Conservation (phyloP, 1,140 invertebrate genomes). For the Eriosoma lanigerum region DNA sequence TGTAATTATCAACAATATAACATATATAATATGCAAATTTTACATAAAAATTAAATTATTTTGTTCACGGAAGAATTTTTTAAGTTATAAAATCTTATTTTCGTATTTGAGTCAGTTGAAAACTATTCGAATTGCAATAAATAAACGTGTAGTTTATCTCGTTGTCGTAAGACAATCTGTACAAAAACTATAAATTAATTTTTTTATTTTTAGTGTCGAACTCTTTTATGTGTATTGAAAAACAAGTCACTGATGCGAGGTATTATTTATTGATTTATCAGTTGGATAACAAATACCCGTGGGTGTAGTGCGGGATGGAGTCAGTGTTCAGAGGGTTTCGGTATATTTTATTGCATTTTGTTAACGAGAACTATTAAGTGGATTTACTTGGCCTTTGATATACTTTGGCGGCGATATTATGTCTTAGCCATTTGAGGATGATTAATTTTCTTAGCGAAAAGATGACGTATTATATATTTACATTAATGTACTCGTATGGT, state of each 20-base stretch:
- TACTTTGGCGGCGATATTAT: background rate
- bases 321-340: background rate
- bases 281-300: background rate
- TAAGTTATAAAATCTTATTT: no score
- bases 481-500: no score
- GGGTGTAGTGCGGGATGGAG: background rate
- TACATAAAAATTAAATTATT: no score
- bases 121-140: background rate
- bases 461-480: no score
- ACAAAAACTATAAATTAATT: background rate
- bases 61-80: no score
- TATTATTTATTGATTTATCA: constrained; percentile 1
- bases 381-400: background rate
- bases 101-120: no score
- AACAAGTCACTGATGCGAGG: background rate
- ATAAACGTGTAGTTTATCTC: background rate
- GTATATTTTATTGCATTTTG: background rate
- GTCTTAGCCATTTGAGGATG: background rate
- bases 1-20: no score
- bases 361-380: background rate
- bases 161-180: background rate
- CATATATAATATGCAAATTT: no score
- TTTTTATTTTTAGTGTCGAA: background rate
- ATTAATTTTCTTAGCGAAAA: background rate
- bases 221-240: background rate